Percentiles rank a stretch among this genome's conserved stretches.
Conservation (phyloP, 1,140 invertebrate species). For the Cydia strobilella region DNA sequence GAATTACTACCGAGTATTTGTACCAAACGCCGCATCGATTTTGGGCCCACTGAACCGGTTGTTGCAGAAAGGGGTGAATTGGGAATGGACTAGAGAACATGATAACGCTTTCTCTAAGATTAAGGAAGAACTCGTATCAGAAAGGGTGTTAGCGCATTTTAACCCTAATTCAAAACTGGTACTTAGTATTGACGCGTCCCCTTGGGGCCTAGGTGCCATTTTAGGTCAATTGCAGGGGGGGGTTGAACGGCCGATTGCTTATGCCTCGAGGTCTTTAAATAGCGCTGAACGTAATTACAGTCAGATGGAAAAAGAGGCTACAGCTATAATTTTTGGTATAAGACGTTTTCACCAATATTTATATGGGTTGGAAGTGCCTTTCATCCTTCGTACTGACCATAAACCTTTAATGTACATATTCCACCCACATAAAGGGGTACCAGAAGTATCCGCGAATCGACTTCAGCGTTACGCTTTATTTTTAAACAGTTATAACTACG, state of each 20-base stretch:
- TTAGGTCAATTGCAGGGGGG: conserved; percentile 43
- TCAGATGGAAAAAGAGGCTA: conserved; percentile 72
- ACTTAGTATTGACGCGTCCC: conserved; percentile 49
- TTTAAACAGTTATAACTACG: conserved; percentile 32
- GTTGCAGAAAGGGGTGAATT: no score
- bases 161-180: conserved; percentile 53
- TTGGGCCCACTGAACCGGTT: no score
- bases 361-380: conserved; percentile 40
- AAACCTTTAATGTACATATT: conserved; percentile 34
- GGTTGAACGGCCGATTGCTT: conserved; percentile 58
- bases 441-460: conserved; percentile 3
- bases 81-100: no score
- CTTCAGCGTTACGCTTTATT: conserved; percentile 35
- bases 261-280: conserved; percentile 65
- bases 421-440: conserved; percentile 38
- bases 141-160: conserved; percentile 57
- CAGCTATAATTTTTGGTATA: conserved; percentile 68
- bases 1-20: no score
- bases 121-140: no score
- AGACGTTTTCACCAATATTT: conserved; percentile 62
- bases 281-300: conserved; percentile 64
- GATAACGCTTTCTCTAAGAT: no score
- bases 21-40: no score
- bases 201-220: conserved; percentile 45
- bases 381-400: conserved; percentile 34